Base-by-base conservation (phyloP, 2,797 vertebrate genomes). In the Geotrypetes seraphini region DNA sequence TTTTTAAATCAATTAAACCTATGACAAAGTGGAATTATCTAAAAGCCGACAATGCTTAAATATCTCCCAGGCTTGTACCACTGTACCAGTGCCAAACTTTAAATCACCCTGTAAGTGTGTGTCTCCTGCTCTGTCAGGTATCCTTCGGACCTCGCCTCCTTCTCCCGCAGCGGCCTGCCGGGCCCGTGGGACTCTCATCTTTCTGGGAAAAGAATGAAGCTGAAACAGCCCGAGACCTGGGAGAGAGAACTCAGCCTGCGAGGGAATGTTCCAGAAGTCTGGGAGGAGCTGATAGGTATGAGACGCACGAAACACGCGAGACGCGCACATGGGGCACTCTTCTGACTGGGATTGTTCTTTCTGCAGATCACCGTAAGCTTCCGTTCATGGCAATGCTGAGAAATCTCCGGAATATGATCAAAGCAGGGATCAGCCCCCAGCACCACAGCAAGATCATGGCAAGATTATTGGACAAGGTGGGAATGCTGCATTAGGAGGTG, bases 381-480 rank as follows among this genome's bases (percentile, higher is more conserved):
- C 90, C 90, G 2, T 92, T 90, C 60, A 91, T 92, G 89, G 91
- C 89, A 22, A 88, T 90, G 86, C 59, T 95, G 60, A 84, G 90
- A 58, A 93, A 93, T 58, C 64, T 95, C 46, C 72, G 88, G 39
- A 93, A 82, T 68, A 66, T 95, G 66, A 83, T 93, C 34, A 54
- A 18, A 2, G 47, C 31, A 5, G 86, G 88, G 16, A 78, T 95
- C 63, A 89, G 87, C 16, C 41, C 71, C 14, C 54, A 12, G 13
- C 88, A 93, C 69, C 91, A 95, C 16, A 46, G 49, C 6, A 70
- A 73, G 33, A 54, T 91, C 33, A 73, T 89, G 22, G 36, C 53
- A 41, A 78, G 66, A 27, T 77, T 95, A 44, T 78, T 76, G 36
- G 65, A 81, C n/a, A 56, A 71, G 77, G 91, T 92, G 25, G 7